These are phyloP conservation scores for Phyllostomus hastatus DNA, from an alignment of 2,113 vertebrate species.

Conservation along the genomic window DNA sequence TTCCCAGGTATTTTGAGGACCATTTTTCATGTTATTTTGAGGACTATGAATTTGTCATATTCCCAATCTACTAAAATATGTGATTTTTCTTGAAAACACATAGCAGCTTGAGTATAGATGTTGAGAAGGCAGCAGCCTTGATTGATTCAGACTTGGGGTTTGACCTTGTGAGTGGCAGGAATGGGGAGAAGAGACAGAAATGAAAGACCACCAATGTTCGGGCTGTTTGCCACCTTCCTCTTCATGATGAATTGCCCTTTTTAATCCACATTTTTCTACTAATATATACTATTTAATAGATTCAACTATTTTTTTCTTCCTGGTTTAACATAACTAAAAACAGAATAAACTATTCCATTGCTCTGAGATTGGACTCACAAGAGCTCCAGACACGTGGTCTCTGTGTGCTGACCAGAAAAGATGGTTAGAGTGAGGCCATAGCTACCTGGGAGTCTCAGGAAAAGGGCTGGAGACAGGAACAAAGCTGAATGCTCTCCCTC, in stretches of 20 bases:
- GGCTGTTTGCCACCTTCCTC: neutral
- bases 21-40: neutral
- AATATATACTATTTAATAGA: neutral
- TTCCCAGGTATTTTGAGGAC: neutral
- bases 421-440: neutral
- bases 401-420: neutral
- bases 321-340: neutral
- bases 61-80: neutral
- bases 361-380: neutral
- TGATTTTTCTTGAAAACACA: neutral
- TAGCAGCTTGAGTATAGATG: neutral
- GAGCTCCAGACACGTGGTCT: neutral
- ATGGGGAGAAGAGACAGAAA: neutral
- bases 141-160: neutral
- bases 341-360: neutral
- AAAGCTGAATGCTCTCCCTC: neutral
- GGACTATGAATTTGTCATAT: neutral
- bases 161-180: neutral
- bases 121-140: neutral
- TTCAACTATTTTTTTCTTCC: neutral
- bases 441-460: neutral
- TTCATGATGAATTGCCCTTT: neutral
- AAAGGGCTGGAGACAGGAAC: neutral
- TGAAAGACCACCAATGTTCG: accelerated
- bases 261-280: neutral